Evolutionary conservation across 2,113 vertebrate species (phyloP).

Genomic region (Cyrtonyx montezumae): DNA sequence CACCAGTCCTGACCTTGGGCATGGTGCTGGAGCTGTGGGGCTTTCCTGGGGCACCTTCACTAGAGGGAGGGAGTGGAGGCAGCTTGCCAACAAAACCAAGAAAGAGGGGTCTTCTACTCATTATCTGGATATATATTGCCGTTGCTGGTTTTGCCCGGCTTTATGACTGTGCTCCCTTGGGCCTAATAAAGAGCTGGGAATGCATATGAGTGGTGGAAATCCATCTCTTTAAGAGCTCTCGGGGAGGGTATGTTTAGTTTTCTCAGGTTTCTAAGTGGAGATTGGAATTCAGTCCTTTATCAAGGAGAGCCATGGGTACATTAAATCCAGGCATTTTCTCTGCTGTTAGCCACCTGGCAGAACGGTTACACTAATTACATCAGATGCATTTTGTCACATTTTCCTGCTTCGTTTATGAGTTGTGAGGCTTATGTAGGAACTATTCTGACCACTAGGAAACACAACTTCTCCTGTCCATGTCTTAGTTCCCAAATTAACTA

Average conservation of each 20-base stretch:
- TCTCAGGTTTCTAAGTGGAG: slow-evolving; percentile 62
- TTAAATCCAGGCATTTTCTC: slow-evolving; percentile 61
- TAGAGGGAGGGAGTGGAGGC: neutral
- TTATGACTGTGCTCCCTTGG: slow-evolving; percentile 42
- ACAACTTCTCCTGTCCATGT: neutral
- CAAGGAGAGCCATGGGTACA: slow-evolving; percentile 31
- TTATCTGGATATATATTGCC: slow-evolving; percentile 48
- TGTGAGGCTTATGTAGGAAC: neutral
- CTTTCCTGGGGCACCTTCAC: neutral
- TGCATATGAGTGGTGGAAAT: slow-evolving; percentile 46
- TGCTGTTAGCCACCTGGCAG: slow-evolving; percentile 57
- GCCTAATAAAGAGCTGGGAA: slow-evolving; percentile 59
- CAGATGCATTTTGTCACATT: slow-evolving; percentile 49
- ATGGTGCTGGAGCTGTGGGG: neutral
- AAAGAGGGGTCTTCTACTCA: slow-evolving; percentile 12
- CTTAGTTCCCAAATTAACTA: neutral
- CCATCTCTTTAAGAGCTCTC: slow-evolving; percentile 47
- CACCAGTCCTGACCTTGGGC: neutral
- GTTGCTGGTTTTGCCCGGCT: slow-evolving; percentile 27
- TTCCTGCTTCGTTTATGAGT: slow-evolving; percentile 36
- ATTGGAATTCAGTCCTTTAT: slow-evolving; percentile 63
- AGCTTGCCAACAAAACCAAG: slow-evolving; percentile 9
- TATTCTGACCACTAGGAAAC: neutral
- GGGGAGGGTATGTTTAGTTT: slow-evolving; percentile 44
- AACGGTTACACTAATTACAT: slow-evolving; percentile 53